Base-by-base conservation (phyloP, 1,140 invertebrate species). In the Magallana ariakensis region DNA sequence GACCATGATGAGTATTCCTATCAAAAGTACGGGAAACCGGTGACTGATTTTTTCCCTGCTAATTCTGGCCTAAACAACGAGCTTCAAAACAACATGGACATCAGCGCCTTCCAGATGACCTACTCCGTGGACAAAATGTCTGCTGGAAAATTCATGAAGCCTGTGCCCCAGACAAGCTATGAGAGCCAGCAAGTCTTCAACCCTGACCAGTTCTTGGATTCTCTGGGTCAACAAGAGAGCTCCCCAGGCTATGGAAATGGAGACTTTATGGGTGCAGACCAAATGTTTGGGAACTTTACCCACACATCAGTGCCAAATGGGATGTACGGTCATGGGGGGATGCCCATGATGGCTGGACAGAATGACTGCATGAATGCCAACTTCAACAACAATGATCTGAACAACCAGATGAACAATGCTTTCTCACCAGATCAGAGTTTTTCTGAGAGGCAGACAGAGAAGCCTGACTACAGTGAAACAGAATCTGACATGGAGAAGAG, bases 401-500 rank as follows among this genome's bases (percentile, higher is more conserved):
- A 60, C 26, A 58, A 84, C 22, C 53, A 82, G 46, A 19, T 82
- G 16, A 82, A 33, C 66, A 75, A 75, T 13, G 33, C 66, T 13
- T 75, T 75, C 33, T 75, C 66, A 22, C 66, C 80, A 55, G 54
- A 56, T 26, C 46, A 82, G 80, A 82, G 80, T 56, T 82, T 82
- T 56, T 54, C 80, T 15, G 80, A 60, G 26, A 84, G 26, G 53
- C 82, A 84, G 82, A 84, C 57, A 19, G 82, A 84, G 13, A 84
- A 60, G 58, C n/a, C 53, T 9, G 82, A 60, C 22, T 60, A 57
- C n/a, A 84, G 82, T 60, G 82, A 84, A 54, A 55, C 80, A 11
- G 80, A 82, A 15, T 82, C 80, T 16, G 80, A 82, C 46, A 82
- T 82, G 46, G 80, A 82, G 54, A 82, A 82, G n/a, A 82, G 80